Evolutionary conservation across 2,113 vertebrate genomes (phyloP).

Genomic region (Eurypyga helias): DNA sequence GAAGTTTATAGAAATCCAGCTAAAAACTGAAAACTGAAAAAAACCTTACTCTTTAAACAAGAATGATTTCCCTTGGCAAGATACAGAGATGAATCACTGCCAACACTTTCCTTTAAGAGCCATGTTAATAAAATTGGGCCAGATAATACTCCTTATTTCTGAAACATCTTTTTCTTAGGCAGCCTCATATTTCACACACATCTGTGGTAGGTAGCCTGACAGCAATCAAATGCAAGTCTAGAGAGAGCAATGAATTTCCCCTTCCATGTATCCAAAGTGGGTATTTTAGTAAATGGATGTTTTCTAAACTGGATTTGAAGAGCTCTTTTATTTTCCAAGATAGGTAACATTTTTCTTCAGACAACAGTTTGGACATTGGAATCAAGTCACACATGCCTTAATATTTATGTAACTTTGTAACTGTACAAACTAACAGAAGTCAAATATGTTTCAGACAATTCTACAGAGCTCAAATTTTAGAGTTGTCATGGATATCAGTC

Average conservation of each 20-base stretch:
- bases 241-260: conserved; percentile 2
- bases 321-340: background rate
- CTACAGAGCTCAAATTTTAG: background rate
- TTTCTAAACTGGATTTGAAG: background rate
- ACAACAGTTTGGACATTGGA: background rate
- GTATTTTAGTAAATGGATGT: background rate
- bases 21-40: background rate
- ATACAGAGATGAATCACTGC: conserved; percentile 41
- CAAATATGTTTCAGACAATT: background rate
- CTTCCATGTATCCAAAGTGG: background rate
- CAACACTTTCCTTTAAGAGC: conserved; percentile 27
- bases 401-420: background rate
- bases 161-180: conserved; percentile 57
- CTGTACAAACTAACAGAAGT: background rate
- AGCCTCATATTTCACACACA: conserved; percentile 48
- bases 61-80: conserved; percentile 58
- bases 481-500: background rate
- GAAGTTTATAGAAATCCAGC: conserved; percentile 2
- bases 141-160: conserved; percentile 55
- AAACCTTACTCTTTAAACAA: conserved; percentile 20
- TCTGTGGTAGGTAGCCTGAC: conserved; percentile 50
- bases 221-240: conserved; percentile 5
- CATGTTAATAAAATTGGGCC: conserved; percentile 29
- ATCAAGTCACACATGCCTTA: background rate
- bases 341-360: background rate